These are phyloP conservation scores for Heteromormyrus szaboi DNA, from an alignment of 2,797 vertebrate genomes.

Conservation along the genomic window DNA sequence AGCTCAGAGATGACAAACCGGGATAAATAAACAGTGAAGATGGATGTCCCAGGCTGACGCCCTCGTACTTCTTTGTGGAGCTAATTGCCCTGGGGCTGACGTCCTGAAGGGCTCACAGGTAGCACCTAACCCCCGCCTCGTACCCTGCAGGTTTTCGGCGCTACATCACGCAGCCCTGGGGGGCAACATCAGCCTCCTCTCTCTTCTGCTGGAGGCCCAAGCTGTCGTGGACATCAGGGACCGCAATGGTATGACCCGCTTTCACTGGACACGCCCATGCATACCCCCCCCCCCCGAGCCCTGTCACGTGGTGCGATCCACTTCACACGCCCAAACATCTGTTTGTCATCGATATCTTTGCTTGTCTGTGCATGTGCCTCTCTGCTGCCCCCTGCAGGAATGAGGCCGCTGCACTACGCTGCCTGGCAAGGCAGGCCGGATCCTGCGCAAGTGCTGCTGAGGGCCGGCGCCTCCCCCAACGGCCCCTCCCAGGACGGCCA, in stretches of 20 bases:
- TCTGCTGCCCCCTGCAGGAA: conserved; percentile 61
- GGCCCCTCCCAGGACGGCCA: conserved; percentile 80
- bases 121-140: background rate
- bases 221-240: conserved; percentile 88
- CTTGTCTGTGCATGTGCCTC: background rate
- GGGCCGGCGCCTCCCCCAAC: conserved; percentile 78
- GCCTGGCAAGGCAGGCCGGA: conserved; percentile 89
- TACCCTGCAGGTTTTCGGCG: conserved; percentile 74
- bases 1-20: background rate
- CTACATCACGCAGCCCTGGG: conserved; percentile 90
- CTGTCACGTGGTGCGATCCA: background rate
- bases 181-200: conserved; percentile 80
- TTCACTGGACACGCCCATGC: background rate
- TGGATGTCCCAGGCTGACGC: background rate
- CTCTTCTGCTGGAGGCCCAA: conserved; percentile 82
- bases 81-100: background rate
- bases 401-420: conserved; percentile 88
- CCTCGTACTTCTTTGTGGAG: background rate
- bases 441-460: conserved; percentile 75
- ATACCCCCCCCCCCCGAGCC: background rate
- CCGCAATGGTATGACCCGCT: conserved; percentile 72
- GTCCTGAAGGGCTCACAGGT: background rate
- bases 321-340: background rate
- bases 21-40: background rate
- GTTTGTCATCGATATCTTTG: background rate